Evolutionary conservation across 2,888 invertebrate genomes (phyloP).

Genomic region (Alitta virens): DNA sequence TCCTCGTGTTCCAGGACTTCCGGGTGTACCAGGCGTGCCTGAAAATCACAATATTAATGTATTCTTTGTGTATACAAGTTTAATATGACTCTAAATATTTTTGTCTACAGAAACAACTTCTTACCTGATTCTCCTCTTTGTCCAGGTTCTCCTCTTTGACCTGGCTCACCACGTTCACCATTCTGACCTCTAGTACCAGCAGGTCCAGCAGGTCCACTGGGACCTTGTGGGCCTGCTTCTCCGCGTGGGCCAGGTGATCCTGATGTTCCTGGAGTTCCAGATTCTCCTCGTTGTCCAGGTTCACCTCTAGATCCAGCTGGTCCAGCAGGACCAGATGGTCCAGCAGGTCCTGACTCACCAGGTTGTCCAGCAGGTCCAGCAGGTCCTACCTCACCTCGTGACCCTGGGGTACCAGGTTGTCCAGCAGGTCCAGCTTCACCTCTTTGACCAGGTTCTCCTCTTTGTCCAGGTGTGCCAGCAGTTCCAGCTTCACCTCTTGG

Average conservation of each 20-base stretch:
- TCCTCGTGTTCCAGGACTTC: slow-evolving; percentile 13
- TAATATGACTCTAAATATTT: neutral
- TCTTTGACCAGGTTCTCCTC: slow-evolving; percentile 17
- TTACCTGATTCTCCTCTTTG: slow-evolving; percentile 13
- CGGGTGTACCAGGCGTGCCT: slow-evolving; percentile 7
- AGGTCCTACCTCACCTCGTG: slow-evolving; percentile 27
- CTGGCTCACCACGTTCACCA: slow-evolving; percentile 6
- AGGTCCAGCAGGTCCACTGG: slow-evolving; percentile 16
- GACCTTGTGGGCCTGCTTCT: slow-evolving; percentile 16
- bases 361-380: slow-evolving; percentile 28
- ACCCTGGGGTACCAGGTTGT: slow-evolving; percentile 11
- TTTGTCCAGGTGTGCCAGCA: slow-evolving; percentile 51
- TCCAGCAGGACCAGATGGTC: slow-evolving; percentile 15
- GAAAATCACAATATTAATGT: neutral
- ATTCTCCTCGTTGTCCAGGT: slow-evolving; percentile 12
- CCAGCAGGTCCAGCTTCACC: slow-evolving; percentile 19
- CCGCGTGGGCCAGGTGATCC: slow-evolving; percentile 15
- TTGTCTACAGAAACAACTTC: neutral
- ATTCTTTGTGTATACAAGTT: neutral
- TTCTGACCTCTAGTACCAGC: slow-evolving; percentile 15
- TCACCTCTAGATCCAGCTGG: slow-evolving; percentile 12
- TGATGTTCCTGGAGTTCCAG: neutral
- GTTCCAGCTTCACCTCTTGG: slow-evolving; percentile 63
- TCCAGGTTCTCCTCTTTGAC: slow-evolving; percentile 7
- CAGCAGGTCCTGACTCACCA: slow-evolving; percentile 24